Base-by-base conservation (phyloP, 2,888 invertebrate species). In the Monoplex corrugatus region DNA sequence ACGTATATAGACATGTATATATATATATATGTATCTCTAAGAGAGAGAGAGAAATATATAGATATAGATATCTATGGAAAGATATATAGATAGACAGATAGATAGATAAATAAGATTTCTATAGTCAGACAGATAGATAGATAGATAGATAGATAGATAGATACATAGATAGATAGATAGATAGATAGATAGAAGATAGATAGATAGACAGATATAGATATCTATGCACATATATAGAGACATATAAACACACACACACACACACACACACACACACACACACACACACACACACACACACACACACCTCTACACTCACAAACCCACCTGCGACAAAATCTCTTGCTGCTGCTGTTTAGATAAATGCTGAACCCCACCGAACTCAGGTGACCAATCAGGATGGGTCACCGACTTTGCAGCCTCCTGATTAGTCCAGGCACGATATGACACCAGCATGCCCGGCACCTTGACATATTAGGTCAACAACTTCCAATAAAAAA, bases 361-460 rank as follows among this genome's bases (percentile, higher is more conserved):
- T 40, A 96, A 92, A 92, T 96, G 96, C 19, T 87, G 45, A 32
- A 97, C 93, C 13, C 96, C 96, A 35, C 96, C 96, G 38, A 95
- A 91, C 57, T 95, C 94, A 32, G 93, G 89, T 2, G 94, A 91
- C 92, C 96, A 93, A 86, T 96, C 95, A 38, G 96, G 95, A 93
- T 96, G 96, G 0, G 95, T 90, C 2, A 95, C 87, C 28, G 95
- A 94, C 45, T 96, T 95, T 2, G 91, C 90, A 87, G 91, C 91
- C 57, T 95, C 92, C 32, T 80, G 89, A 93, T 96, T 97, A 72
- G 92, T 90, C 97, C 96, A 97, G 0, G 95, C 91, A 45, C 91
- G 92, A 91, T 97, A 97, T 3, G 93, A 89, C 45, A 96, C 90
- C 16, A 94, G 93, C 92, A 95, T 94, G 19, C 93, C 95, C 3